These are phyloP conservation scores for Tarsius wallacei DNA, from an alignment of 2,797 vertebrate genomes.

Conservation along the genomic window DNA sequence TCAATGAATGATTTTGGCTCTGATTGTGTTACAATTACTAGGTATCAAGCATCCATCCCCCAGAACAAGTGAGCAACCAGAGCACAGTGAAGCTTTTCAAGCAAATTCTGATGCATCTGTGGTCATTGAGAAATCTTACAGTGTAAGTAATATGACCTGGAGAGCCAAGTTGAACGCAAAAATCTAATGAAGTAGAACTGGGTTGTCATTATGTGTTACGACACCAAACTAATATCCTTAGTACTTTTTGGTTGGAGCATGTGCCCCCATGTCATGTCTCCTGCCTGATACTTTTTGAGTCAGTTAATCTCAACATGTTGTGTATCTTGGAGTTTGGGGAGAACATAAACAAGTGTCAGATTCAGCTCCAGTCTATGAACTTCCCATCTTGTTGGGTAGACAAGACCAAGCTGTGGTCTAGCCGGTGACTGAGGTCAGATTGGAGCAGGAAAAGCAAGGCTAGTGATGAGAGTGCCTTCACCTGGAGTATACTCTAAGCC, in stretches of 20 bases:
- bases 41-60: slow-evolving; percentile 73
- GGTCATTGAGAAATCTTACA: slow-evolving; percentile 62
- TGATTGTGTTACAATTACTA: slow-evolving; percentile 77
- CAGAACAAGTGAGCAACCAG: slow-evolving; percentile 71
- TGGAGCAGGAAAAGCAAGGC: neutral
- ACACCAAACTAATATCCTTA: neutral
- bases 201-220: neutral
- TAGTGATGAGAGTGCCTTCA: neutral
- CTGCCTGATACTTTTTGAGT: slow-evolving; percentile 2
- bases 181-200: slow-evolving; percentile 25
- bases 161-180: neutral
- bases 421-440: neutral
- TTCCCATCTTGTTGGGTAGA: neutral
- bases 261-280: neutral
- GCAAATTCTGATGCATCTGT: slow-evolving; percentile 65
- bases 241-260: neutral
- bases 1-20: slow-evolving; percentile 29
- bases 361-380: slow-evolving; percentile 18
- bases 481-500: neutral
- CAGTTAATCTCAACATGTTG: neutral
- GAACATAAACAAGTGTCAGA: neutral
- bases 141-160: slow-evolving; percentile 78
- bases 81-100: slow-evolving; percentile 59
- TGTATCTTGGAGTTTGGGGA: neutral
- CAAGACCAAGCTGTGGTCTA: neutral